Base-by-base conservation (phyloP, 2,113 vertebrate genomes). In the Rhodinocichla rosea region DNA sequence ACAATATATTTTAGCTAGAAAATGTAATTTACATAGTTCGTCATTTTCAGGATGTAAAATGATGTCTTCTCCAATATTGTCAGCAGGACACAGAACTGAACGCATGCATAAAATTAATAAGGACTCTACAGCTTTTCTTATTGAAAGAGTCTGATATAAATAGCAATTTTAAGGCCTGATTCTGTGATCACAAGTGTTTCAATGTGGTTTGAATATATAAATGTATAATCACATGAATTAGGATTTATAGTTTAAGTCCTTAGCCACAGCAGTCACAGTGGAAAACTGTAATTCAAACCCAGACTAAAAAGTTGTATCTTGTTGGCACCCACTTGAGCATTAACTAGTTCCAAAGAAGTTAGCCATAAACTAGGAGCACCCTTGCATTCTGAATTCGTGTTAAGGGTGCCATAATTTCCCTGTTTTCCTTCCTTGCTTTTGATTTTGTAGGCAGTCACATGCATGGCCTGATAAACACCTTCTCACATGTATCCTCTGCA, bases 201-300 rank as follows among this genome's bases (percentile, higher is more conserved):
- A 35, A 88, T 90, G 37, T 53, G 59, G 44, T 62, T 79, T 93
- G 76, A 95, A 88, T 80, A 90, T 92, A 76, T 76, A 85, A 80
- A 75, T 71, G 32, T 27, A 30, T 94, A 83, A 86, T 83, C 49
- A 37, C 52, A 56, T 45, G 28, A 75, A 57, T 84, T 82, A 44
- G n/a, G 40, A 94, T 75, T 83, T 89, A 44, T 26, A 59, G 16
- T 53, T 77, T 70, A 74, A 75, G 23, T 70, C 47, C 40, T 70
- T 74, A 59, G 50, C 92, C 71, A 63, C 45, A 85, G 39, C 70
- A 57, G 57, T 82, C 71, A 33, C 39, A 35, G 44, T 68, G 30
- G 39, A 89, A 93, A 92, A 70, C 22, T 32, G 67, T 59, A 33
- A 89, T 68, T 86, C 60, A 75, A 89, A 90, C 26, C 45, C 2